These are phyloP conservation scores for Tricholauxania praeusta DNA, from an alignment of 2,888 invertebrate genomes.

Conservation along the genomic window DNA sequence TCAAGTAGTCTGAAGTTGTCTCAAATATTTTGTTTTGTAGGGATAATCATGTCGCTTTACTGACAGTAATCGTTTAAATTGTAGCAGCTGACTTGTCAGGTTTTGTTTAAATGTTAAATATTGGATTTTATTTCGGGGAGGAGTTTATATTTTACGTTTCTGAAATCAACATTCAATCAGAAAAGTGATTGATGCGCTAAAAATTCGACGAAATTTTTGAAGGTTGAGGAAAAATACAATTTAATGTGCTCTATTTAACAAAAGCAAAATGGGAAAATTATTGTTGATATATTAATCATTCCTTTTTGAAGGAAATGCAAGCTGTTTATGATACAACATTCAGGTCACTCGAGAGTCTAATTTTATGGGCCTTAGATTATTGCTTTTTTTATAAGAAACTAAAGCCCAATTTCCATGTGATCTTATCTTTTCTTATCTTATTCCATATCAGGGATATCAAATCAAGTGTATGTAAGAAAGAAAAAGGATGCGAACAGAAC, in stretches of 20 bases:
- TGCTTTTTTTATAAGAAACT: too few species aligned
- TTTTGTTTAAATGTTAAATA: conserved; percentile 52
- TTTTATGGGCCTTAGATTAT: too few species aligned
- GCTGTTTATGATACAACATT: too few species aligned
- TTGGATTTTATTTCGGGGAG: neutral
- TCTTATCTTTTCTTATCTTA: too few species aligned
- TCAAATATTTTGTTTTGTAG: neutral
- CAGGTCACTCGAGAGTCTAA: too few species aligned
- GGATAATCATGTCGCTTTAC: conserved; percentile 42
- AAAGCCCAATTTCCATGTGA: too few species aligned
- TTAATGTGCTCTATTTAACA: neutral
- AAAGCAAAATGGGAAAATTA: too few species aligned
- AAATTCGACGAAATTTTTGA: neutral
- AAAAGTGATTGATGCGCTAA: neutral
- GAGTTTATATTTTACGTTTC: neutral
- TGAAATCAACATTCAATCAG: neutral
- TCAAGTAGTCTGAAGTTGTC: conserved; percentile 7
- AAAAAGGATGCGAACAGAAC: too few species aligned
- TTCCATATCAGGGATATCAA: too few species aligned
- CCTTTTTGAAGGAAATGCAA: too few species aligned
- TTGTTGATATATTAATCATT: too few species aligned
- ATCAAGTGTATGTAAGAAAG: too few species aligned
- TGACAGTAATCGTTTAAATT: conserved; percentile 64
- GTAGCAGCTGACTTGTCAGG: conserved; percentile 63
- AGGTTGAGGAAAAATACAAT: neutral